A percentile compares a stretch with the other conserved stretches of the same genome.
phyloP scores from a whole-genome alignment of 2,888 invertebrate genomes.

The Argyra leucocephala region DNA sequence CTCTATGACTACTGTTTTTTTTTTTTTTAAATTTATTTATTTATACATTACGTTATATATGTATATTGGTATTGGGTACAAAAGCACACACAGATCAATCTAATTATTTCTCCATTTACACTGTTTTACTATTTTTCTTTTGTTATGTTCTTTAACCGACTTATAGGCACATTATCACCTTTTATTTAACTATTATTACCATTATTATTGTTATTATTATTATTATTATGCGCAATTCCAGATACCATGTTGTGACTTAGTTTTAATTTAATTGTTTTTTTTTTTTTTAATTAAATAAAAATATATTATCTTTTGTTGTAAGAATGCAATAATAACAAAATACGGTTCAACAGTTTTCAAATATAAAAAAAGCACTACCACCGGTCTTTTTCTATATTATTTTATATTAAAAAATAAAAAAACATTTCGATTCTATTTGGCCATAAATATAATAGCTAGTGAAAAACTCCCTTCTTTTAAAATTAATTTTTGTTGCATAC shows the following conservation, averaged over 20 bases:
- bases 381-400: no score
- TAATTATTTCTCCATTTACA: background rate
- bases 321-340: background rate
- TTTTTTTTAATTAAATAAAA: constrained; percentile 2
- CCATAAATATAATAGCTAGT: no score
- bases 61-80: background rate
- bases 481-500: no score
- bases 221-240: background rate
- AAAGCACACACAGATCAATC: background rate
- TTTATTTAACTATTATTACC: background rate
- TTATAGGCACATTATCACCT: constrained; percentile 3
- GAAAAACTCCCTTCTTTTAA: no score
- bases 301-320: background rate
- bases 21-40: no score
- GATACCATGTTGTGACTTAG: background rate
- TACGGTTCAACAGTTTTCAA: background rate
- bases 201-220: background rate
- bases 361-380: no score
- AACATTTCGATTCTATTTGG: no score
- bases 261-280: background rate
- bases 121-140: background rate
- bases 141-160: background rate
- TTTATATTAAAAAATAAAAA: no score
- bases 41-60: no score
- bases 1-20: no score